Percentiles rank a stretch among this genome's conserved stretches.
phyloP scores from a whole-genome alignment of 2,797 vertebrate genomes.

The Betta splendens region DNA sequence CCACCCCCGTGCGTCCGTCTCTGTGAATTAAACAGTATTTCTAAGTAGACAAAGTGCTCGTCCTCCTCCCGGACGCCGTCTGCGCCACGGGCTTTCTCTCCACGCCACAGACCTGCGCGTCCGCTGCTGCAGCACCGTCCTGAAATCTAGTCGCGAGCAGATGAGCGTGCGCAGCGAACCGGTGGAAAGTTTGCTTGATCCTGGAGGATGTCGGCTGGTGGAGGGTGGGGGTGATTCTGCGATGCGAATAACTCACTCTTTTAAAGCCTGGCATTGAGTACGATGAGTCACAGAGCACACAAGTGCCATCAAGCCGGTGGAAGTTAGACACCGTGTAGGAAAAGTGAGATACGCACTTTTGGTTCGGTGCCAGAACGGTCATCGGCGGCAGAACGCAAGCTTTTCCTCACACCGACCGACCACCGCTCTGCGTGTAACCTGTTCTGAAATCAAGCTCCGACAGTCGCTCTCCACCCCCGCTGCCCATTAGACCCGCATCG shows the following conservation, averaged over 20 bases:
- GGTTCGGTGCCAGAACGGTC: not conserved
- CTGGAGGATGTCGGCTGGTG: conserved; percentile 36
- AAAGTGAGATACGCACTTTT: conserved; percentile 11
- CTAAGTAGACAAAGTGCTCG: not conserved
- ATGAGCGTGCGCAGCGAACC: conserved; percentile 35
- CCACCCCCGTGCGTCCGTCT: conserved; percentile 46
- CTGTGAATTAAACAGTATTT: conserved; percentile 56
- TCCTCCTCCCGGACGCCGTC: conserved; percentile 3
- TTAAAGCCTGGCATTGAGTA: not conserved
- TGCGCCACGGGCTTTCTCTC: not conserved
- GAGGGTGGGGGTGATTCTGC: conserved; percentile 1
- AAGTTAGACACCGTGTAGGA: conserved; percentile 8
- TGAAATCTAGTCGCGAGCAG: conserved; percentile 16
- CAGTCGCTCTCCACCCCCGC: conserved; percentile 46
- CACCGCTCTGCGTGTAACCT: conserved; percentile 52
- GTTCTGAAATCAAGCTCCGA: conserved; percentile 66
- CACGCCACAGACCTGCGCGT: not conserved
- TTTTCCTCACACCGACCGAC: conserved; percentile 30
- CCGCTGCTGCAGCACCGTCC: conserved; percentile 21
- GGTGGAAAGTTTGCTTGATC: conserved; percentile 62
- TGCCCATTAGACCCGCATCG: conserved; percentile 23
- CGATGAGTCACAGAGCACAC: conserved; percentile 1
- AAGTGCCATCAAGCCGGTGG: conserved; percentile 12
- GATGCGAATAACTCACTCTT: conserved; percentile 12
- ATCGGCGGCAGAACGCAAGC: conserved; percentile 14